These are phyloP conservation scores for Dicranocentrus wangi DNA, from an alignment of 2,888 invertebrate genomes.

Conservation along the genomic window DNA sequence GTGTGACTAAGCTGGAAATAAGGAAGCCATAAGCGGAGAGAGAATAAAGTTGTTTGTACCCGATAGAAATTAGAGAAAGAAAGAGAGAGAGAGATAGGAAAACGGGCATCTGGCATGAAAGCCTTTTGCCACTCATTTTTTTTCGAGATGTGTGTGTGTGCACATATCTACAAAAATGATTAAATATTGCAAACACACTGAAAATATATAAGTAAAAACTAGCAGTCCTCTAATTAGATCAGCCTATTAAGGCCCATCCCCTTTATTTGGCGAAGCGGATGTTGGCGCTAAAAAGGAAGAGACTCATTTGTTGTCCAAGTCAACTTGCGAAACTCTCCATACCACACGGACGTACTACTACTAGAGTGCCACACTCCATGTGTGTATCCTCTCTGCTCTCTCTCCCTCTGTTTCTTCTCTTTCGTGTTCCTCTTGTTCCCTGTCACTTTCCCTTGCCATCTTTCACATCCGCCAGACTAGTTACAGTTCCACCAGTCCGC, in stretches of 20 bases:
- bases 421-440: conserved; percentile 56
- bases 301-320: conserved; percentile 41
- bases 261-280: background rate
- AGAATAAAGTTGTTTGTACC: conserved; percentile 30
- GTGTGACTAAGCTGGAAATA: conserved; percentile 27
- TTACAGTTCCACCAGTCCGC: background rate
- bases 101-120: no score
- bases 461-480: no score
- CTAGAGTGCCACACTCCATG: background rate
- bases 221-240: no score
- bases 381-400: background rate
- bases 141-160: background rate
- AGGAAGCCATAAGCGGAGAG: conserved; percentile 56
- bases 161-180: background rate
- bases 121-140: no score
- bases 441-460: conserved; percentile 49
- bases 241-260: no score
- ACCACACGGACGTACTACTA: no score
- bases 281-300: conserved; percentile 25
- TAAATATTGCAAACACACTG: no score
- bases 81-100: background rate
- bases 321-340: background rate
- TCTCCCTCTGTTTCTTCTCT: conserved; percentile 8
- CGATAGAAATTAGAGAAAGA: background rate
- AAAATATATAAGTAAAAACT: no score